phyloP scores from a whole-genome alignment of 92 coral and sea anemone genomes.

The Porites cylindrica region DNA sequence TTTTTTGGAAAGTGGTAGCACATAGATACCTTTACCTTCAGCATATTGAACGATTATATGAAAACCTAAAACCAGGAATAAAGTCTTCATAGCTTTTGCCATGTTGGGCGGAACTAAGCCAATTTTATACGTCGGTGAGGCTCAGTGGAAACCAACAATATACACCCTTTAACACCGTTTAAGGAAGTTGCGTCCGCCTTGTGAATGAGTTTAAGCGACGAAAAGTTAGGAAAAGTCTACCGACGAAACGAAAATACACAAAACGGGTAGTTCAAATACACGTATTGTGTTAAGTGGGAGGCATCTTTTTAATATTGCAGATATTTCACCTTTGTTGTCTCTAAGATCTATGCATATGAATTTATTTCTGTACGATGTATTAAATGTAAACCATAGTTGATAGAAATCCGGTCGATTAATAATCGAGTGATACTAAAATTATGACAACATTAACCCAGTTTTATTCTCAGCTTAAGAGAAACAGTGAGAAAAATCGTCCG shows the following conservation, averaged over 20 bases:
- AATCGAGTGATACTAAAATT: constrained; percentile 4
- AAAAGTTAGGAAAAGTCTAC: background rate
- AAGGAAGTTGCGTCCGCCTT: background rate
- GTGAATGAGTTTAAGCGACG: background rate
- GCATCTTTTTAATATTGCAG: background rate
- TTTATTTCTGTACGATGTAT: background rate
- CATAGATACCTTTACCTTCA: background rate
- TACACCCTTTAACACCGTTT: background rate
- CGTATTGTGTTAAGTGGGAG: no score
- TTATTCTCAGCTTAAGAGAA: no score
- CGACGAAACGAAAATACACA: background rate
- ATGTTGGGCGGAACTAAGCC: background rate
- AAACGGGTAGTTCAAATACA: no score
- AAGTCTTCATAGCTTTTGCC: background rate
- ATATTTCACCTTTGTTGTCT: background rate
- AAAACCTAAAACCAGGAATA: background rate
- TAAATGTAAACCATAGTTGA: background rate
- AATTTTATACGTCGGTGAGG: background rate
- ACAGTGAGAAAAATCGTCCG: no score
- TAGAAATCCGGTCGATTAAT: background rate
- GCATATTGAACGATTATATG: background rate
- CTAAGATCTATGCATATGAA: background rate
- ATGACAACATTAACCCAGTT: background rate
- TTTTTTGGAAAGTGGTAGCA: no score
- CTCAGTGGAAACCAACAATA: background rate